Base-by-base conservation (phyloP, 2,113 vertebrate species). In the Toxotes jaculatrix region DNA sequence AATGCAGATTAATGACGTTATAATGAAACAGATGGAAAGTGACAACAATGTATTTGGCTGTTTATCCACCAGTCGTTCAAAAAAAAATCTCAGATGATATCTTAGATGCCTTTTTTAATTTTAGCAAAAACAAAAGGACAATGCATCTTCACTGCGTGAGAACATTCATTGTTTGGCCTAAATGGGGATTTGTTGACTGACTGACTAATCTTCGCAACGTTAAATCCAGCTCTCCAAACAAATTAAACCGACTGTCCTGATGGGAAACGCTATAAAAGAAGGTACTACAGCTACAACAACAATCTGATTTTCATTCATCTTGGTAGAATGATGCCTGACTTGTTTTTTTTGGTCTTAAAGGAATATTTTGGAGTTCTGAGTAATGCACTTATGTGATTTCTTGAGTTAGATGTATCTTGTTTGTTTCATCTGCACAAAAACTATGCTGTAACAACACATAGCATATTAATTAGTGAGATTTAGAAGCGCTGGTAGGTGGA, bases 241-340 rank as follows among this genome's bases (percentile, higher is more conserved):
- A 87, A 82, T 73, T 59, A 76, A 64, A 64, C n/a, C n/a, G 71
- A 62, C 53, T 72, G 57, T 67, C 67, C 60, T 77, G 74, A 71
- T 55, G 57, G 36, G 61, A 23, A 65, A 27, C 12, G 70, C 69
- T 34, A 21, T 62, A 62, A 56, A 76, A 32, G 14, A 71, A 60
- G 42, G 17, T 74, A 32, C 56, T 70, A 56, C 56, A 60, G 67
- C 59, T 27, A 7, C 59, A 67, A 32, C 61, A 61, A 60, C 57
- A 77, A 51, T 34, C 72, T 67, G 55, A 71, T 57, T 68, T 68
- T 71, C 74, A 66, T 65, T 36, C 19, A 66, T 70, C 45, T 61
- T 42, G n/a, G 16, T 56, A 63, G 61, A 38, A 16, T 6, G 61
- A 80, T 55, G 64, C 21, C 17, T 65, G n/a, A n/a, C n/a, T n/a